Percentiles rank a stretch among this genome's conserved stretches.
Conservation (phyloP, 1,140 invertebrate species). For the Procambarus virginalis region DNA sequence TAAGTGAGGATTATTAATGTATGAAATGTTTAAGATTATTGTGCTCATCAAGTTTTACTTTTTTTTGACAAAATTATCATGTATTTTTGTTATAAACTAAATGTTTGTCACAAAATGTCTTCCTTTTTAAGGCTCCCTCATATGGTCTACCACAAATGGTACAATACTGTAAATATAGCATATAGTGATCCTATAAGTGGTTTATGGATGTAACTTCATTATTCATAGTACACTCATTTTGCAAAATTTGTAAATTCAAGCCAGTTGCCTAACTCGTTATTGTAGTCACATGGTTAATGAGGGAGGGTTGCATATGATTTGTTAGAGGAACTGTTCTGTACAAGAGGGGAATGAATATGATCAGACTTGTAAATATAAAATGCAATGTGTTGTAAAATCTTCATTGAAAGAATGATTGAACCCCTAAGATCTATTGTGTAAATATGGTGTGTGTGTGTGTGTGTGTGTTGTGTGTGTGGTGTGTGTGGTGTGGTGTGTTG, state of each 20-base stretch:
- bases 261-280: neutral
- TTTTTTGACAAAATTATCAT: neutral
- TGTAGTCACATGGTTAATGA: neutral
- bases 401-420: neutral
- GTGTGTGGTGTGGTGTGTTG: too few species aligned
- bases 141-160: neutral
- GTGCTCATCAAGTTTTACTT: neutral
- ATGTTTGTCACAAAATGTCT: neutral
- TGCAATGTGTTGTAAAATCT: neutral
- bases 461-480: too few species aligned
- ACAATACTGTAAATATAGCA: conserved; percentile 8
- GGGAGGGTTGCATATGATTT: neutral
- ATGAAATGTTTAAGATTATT: neutral
- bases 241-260: neutral
- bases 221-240: neutral
- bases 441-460: neutral
- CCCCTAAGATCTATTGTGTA: neutral
- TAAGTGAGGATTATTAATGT: neutral
- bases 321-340: neutral
- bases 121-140: neutral
- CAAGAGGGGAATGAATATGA: neutral
- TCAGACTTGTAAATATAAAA: neutral
- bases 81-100: neutral
- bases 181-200: neutral
- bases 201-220: neutral